A percentile compares a stretch with the other conserved stretches of the same genome.
Conservation (phyloP, 2,113 vertebrate genomes). For the Paramormyrops kingsleyae region DNA sequence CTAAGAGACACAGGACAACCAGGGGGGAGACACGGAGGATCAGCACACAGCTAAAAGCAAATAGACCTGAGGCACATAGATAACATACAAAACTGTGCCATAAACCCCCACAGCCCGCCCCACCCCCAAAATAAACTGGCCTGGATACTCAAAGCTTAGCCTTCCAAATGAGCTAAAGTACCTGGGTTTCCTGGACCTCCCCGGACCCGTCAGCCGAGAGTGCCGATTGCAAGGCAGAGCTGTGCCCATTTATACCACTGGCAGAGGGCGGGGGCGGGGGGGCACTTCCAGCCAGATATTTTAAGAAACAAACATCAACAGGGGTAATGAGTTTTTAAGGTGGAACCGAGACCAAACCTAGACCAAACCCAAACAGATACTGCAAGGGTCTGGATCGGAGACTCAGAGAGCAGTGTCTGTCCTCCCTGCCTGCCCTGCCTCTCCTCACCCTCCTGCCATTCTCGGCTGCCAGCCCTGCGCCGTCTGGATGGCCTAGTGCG, state of each 20-base stretch:
- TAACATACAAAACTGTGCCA: not conserved
- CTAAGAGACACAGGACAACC: not conserved
- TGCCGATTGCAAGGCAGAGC: not conserved
- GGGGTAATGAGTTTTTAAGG: constrained; percentile 31
- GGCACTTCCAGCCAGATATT: constrained; percentile 24
- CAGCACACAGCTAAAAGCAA: not conserved
- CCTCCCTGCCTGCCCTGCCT: not conserved
- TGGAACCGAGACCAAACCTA: constrained; percentile 23
- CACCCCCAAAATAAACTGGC: not conserved
- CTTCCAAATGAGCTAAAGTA: not conserved
- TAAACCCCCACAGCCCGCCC: not conserved
- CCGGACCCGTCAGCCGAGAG: not conserved
- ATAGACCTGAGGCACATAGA: not conserved
- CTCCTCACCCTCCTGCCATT: not conserved
- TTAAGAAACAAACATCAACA: constrained; percentile 14
- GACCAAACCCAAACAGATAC: not conserved
- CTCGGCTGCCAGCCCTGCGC: not conserved
- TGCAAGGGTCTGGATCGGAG: constrained; percentile 23
- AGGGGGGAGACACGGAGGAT: not conserved
- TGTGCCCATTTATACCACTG: constrained; percentile 19
- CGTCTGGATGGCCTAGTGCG: not conserved
- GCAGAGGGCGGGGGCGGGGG: not conserved
- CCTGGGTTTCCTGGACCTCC: not conserved
- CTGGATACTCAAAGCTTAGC: not conserved
- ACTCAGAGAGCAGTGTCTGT: constrained; percentile 12